Evolutionary conservation across 2,888 invertebrate genomes (phyloP).

Genomic region (Petrolisthes manimaculis): DNA sequence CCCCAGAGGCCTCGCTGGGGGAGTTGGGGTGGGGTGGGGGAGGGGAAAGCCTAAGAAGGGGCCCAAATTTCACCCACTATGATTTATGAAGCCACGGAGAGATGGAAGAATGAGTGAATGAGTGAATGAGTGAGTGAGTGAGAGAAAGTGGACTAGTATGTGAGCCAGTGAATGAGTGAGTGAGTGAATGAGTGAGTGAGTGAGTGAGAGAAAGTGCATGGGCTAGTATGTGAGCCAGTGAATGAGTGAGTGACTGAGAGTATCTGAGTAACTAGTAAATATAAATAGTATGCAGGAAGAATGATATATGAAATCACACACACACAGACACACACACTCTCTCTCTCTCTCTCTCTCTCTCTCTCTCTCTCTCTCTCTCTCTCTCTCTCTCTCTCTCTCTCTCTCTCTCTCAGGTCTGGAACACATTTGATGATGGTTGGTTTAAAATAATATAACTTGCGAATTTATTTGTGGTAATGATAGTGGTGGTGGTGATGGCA

Average conservation of each 20-base stretch:
- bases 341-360: constrained; percentile 1
- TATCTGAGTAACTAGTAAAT: neutral
- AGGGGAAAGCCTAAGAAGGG: neutral
- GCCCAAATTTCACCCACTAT: constrained; percentile 27
- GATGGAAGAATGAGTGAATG: neutral
- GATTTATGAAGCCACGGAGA: constrained; percentile 34
- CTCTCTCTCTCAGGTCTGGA: neutral
- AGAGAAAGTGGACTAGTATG: neutral
- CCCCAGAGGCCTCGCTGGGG: neutral
- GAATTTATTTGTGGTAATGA: too few relatives aligned
- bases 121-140: neutral
- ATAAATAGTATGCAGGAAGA: neutral
- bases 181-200: constrained; percentile 6
- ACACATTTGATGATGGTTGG: neutral
- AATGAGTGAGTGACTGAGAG: neutral
- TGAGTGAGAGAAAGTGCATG: neutral
- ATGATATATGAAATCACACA: neutral
- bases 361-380: neutral
- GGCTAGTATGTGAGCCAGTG: neutral
- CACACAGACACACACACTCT: neutral
- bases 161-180: neutral
- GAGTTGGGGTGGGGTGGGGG: neutral
- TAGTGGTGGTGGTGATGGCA: too few relatives aligned
- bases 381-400: constrained; percentile 1
- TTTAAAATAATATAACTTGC: too few relatives aligned